Conservation (phyloP, 2,113 vertebrate species). For the Anhinga anhinga region DNA sequence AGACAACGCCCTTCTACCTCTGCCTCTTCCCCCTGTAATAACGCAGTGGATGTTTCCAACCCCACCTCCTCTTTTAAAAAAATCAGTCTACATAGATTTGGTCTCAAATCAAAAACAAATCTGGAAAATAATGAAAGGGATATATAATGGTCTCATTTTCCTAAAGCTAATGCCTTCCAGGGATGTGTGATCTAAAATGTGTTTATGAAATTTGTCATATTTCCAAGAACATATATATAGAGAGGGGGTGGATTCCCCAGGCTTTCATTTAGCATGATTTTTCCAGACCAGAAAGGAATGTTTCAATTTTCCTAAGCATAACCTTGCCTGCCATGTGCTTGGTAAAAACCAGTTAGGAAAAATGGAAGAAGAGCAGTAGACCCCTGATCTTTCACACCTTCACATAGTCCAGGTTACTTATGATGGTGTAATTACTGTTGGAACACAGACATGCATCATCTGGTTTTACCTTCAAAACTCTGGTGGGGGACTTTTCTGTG, state of each 20-base stretch:
- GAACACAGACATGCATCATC: background rate
- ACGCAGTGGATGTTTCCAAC: background rate
- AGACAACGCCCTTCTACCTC: background rate
- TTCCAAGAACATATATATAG: slow-evolving; percentile 50
- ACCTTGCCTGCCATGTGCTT: background rate
- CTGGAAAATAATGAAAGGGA: slow-evolving; percentile 44
- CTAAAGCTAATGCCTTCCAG: slow-evolving; percentile 27
- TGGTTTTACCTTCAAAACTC: background rate
- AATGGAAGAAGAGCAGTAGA: background rate
- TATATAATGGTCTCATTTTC: slow-evolving; percentile 19
- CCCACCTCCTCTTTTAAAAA: background rate
- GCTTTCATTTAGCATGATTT: slow-evolving; percentile 44
- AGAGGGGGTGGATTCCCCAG: slow-evolving; percentile 42
- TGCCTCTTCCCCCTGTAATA: background rate
- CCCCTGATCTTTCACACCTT: background rate
- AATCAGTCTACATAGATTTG: background rate
- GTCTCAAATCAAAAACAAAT: slow-evolving; percentile 45
- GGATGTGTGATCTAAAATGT: slow-evolving; percentile 26
- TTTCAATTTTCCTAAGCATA: background rate
- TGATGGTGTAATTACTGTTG: background rate
- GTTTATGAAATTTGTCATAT: slow-evolving; percentile 38
- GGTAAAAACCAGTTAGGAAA: background rate
- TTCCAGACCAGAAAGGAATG: slow-evolving; percentile 41
- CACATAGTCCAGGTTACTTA: background rate
- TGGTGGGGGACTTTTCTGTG: background rate